phyloP scores from a whole-genome alignment of 2,888 invertebrate genomes.

The Meghimatium bilineatum region DNA sequence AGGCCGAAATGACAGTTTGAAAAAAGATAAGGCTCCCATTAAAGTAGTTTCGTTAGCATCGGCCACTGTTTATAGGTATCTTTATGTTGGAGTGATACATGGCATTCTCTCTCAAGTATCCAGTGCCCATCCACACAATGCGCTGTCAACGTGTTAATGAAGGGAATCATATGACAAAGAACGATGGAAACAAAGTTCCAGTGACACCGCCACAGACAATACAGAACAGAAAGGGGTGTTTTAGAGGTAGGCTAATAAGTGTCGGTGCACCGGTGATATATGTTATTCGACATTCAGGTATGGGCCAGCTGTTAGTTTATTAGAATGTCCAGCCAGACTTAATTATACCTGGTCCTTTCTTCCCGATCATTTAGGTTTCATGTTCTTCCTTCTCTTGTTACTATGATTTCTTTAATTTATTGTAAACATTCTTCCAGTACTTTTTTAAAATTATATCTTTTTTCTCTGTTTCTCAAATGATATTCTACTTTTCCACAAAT shows the following conservation, averaged over 20 bases:
- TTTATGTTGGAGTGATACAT: too few relatives aligned
- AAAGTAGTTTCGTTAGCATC: too few relatives aligned
- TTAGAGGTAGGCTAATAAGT: neutral
- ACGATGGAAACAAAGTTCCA: neutral
- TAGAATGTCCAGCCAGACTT: neutral
- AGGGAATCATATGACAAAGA: neutral
- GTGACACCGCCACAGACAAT: neutral
- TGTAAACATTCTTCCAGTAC: neutral
- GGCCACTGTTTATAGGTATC: too few relatives aligned
- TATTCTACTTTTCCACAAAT: neutral
- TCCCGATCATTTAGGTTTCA: neutral
- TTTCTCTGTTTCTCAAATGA: neutral
- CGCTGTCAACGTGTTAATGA: neutral
- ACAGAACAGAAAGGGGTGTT: neutral
- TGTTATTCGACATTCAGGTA: neutral
- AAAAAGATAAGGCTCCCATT: too few relatives aligned
- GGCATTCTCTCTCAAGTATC: neutral
- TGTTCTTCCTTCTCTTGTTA: neutral
- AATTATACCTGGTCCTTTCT: neutral
- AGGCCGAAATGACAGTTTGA: too few relatives aligned
- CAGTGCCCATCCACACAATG: neutral
- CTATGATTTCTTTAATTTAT: neutral
- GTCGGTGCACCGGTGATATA: neutral
- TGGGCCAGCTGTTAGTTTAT: neutral
- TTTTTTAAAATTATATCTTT: neutral